Evolutionary conservation across 2,888 invertebrate genomes (phyloP).

Genomic region (Xanthia icteritia): DNA sequence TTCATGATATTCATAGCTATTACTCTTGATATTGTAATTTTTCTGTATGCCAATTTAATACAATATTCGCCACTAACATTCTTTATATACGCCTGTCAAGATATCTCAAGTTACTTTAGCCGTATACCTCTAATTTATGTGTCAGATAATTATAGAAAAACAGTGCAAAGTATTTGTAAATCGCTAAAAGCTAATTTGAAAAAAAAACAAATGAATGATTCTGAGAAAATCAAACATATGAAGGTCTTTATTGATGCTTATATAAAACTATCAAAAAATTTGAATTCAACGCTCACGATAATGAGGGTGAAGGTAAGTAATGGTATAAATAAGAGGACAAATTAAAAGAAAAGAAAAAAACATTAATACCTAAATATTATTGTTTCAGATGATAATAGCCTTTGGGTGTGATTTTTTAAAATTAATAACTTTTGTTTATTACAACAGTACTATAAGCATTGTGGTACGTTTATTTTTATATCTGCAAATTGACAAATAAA

Average conservation of each 20-base stretch:
- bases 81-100: background rate
- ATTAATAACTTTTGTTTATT: background rate
- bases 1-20: background rate
- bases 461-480: background rate
- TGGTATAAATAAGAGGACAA: too few relatives aligned
- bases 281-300: background rate
- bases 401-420: background rate
- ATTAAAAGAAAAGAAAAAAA: background rate
- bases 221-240: conserved; percentile 14
- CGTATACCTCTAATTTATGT: conserved; percentile 1
- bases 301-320: conserved; percentile 19
- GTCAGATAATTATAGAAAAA: conserved; percentile 23
- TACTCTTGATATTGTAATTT: too few relatives aligned
- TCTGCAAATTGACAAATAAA: background rate
- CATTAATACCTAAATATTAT: background rate
- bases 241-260: background rate
- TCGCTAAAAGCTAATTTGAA: conserved; percentile 8
- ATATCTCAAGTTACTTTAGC: background rate
- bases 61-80: accelerated
- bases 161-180: background rate
- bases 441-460: accelerated
- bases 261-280: background rate
- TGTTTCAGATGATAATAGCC: conserved; percentile 18
- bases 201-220: background rate
- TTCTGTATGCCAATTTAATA: too few relatives aligned